Base-by-base conservation (phyloP, 2,113 vertebrate species). In the Pardalotus punctatus region DNA sequence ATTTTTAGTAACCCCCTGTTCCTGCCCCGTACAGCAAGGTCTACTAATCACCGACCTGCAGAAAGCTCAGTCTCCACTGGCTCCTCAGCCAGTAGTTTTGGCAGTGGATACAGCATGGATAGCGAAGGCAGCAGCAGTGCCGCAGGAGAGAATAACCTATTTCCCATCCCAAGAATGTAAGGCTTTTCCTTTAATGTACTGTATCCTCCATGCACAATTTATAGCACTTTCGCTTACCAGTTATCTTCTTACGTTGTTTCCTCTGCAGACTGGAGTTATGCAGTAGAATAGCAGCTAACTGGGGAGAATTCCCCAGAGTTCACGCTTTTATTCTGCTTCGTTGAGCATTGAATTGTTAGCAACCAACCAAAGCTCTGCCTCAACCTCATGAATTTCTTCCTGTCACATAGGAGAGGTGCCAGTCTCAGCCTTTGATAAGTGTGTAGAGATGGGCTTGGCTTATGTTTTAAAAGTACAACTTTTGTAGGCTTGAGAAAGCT, bases 111-210 rank as follows among this genome's bases (percentile, higher is more conserved):
- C 92, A 99, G 98, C 82, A 97, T 99, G 97, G 99, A 99, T 62
- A 98, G 98, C 3, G 99, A 99, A 88, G 98, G 99, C 82, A 98
- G 97, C 90, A 98, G 98, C 97, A 98, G 97, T 86, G 97, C 99
- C n/a, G 97, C 98, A 29, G 98, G 98, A 91, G 99, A 99, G 87
- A 99, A 98, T 88, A 99, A 98, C 94, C 98, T 99, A 65, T 99
- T 99, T 97, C 98, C 99, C 96, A 98, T 99, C 57, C 99, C 99
- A 74, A 98, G 98, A 97, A 99, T 99, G 99, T 99, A 98, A 98
- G 99, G 97, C 62, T 67, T 84, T 93, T 90, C 62, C 29, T 40
- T 94, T 93, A 81, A 86, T 84, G 10, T 61, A 57, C 10, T 53
- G 3, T 60, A 35, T 72, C 36, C 19, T 92, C 60, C 2, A 1